A percentile compares a stretch with the other conserved stretches of the same genome.
Conservation (phyloP, 1,140 invertebrate genomes). For the Amyelois transitella region DNA sequence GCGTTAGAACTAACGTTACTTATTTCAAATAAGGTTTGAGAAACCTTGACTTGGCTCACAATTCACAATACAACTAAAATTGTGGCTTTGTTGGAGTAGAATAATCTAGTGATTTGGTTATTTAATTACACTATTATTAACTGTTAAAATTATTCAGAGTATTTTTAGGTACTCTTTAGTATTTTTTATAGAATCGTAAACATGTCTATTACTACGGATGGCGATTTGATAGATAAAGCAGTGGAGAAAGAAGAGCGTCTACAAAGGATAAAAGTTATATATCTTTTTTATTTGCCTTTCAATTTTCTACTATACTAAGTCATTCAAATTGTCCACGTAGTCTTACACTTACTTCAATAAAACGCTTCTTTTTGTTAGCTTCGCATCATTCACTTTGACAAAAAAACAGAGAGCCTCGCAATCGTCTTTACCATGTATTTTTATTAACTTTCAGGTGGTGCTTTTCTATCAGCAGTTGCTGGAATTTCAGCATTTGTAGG, state of each 20-base stretch:
- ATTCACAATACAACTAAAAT: no score
- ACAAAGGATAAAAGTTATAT: constrained; percentile 55
- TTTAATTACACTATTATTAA: no score
- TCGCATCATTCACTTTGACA: constrained; percentile 6
- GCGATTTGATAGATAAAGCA: background rate
- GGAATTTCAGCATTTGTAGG: constrained; percentile 87
- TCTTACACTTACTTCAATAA: background rate
- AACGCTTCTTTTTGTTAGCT: background rate
- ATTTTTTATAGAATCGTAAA: background rate
- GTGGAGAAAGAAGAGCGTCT: constrained; percentile 43
- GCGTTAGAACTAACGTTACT: no score
- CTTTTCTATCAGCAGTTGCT: constrained; percentile 85
- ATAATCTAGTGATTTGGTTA: no score
- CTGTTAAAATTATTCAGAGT: background rate
- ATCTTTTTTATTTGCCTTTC: background rate
- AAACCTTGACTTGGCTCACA: no score
- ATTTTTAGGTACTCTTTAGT: no score
- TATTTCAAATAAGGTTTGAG: no score
- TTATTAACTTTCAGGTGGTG: constrained; percentile 81
- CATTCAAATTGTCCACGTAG: no score
- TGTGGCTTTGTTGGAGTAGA: no score
- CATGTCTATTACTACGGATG: background rate
- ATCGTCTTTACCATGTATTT: constrained; percentile 24
- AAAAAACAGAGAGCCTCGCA: background rate
- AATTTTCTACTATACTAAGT: background rate